Base-by-base conservation (phyloP, 2,797 vertebrate genomes). In the Muraenolepis orangiensis region DNA sequence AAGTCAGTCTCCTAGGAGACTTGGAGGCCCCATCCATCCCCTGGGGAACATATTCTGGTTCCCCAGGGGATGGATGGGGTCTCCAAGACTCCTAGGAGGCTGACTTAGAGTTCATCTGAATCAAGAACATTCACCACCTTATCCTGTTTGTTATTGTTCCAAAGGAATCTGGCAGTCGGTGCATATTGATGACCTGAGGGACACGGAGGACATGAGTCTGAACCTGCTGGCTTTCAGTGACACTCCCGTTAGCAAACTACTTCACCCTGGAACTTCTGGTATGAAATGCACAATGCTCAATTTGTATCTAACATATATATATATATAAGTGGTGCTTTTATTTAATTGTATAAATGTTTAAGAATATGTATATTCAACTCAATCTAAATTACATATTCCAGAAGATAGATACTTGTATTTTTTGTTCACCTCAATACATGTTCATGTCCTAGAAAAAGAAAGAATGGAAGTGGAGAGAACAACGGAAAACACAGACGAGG, bases 141-240 rank as follows among this genome's bases (percentile, higher is more conserved):
- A n/a, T n/a, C n/a, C n/a, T n/a, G n/a, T n/a, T 38, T n/a, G 72
- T 28, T 78, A 71, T 80, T 0, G 0, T 6, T 2, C 76, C 2
- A 1, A 76, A 94, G 94, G 94, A 46, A 66, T 87, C 67, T 94
- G 94, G 94, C 81, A 86, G 13, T 94, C 93, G 0, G 84, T 87
- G 66, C 94, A 94, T 70, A 89, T 94, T 36, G 93, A 94, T 70
- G 93, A 94, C 82, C 87, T 94, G 81, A 91, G 90, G 77, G 91
- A 94, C 64, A 88, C 91, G 2, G 82, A 90, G 20, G 91, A 93
- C 76, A 93, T 94, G 92, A 93, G 89, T 32, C 75, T 90, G 74
- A 90, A 94, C 82, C 82, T 94, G 67, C 80, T 86, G 29, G 81
- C 74, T 75, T 91, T 94, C 80, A 92, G 91, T 86, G 92, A 90